Evolutionary conservation across 2,797 vertebrate species (phyloP).

Genomic region (Hippoglossus hippoglossus): DNA sequence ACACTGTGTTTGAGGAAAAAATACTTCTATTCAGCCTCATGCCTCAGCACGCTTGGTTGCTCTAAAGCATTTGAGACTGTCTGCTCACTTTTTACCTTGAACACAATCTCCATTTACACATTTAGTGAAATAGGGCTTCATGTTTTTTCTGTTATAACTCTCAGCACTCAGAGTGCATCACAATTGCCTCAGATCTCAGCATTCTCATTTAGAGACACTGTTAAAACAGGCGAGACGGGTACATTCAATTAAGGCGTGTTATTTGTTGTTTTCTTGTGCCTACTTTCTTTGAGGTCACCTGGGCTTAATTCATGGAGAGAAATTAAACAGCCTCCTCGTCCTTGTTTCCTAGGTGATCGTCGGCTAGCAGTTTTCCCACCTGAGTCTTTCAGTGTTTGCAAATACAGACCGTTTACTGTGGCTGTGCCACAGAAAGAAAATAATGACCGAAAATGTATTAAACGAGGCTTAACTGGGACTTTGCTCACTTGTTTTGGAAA

Average conservation of each 20-base stretch:
- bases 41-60: constrained; percentile 4
- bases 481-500: constrained; percentile 23
- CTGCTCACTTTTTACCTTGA: constrained; percentile 10
- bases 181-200: constrained; percentile 43
- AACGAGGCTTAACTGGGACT: constrained; percentile 36
- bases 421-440: constrained; percentile 22
- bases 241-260: constrained; percentile 54
- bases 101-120: constrained; percentile 11
- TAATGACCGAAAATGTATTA: constrained; percentile 41
- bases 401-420: constrained; percentile 28
- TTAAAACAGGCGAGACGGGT: constrained; percentile 37
- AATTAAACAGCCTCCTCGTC: constrained; percentile 61
- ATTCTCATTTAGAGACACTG: constrained; percentile 42
- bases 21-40: not conserved
- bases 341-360: constrained; percentile 75
- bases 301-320: constrained; percentile 57
- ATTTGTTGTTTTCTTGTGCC: constrained; percentile 29
- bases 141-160: constrained; percentile 33
- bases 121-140: constrained; percentile 23
- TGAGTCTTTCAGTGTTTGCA: constrained; percentile 50
- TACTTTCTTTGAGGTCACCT: constrained; percentile 60
- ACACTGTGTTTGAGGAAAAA: not conserved
- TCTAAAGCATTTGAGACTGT: constrained; percentile 3
- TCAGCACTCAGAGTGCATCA: constrained; percentile 38
- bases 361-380: constrained; percentile 47